Evolutionary conservation across 2,113 vertebrate species (phyloP).

Genomic region (Donacobius atricapilla): DNA sequence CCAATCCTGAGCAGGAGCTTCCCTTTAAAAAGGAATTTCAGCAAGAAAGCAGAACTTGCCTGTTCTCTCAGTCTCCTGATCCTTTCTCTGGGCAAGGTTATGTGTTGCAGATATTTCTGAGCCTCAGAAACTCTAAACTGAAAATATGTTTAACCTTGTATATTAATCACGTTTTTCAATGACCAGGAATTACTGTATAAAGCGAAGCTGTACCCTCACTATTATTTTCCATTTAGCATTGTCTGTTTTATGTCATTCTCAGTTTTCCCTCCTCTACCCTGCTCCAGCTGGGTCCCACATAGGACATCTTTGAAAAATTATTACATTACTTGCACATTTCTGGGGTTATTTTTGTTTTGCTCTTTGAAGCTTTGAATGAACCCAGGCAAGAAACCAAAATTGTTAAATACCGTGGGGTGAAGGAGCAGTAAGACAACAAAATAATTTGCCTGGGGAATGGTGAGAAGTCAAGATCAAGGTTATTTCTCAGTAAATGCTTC

Average conservation of each 20-base stretch:
- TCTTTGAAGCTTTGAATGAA: neutral
- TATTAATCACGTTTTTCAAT: neutral
- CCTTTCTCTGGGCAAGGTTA: neutral
- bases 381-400: neutral
- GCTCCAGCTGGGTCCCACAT: neutral
- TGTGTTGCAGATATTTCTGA: neutral
- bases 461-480: conserved; percentile 14
- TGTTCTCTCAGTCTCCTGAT: neutral
- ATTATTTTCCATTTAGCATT: neutral
- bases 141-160: neutral
- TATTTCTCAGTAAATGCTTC: conserved; percentile 8
- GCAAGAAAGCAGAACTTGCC: neutral
- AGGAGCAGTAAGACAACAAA: neutral
- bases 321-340: neutral
- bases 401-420: neutral
- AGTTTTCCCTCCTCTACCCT: neutral
- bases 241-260: neutral
- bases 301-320: neutral
- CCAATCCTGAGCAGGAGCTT: neutral
- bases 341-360: neutral
- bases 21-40: neutral
- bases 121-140: neutral
- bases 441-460: conserved; percentile 8
- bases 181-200: neutral
- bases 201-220: neutral